Percentiles rank a stretch among this genome's conserved stretches.
These are phyloP conservation scores for Synergus itoensis DNA, from an alignment of 2,888 invertebrate species.

Conservation along the genomic window DNA sequence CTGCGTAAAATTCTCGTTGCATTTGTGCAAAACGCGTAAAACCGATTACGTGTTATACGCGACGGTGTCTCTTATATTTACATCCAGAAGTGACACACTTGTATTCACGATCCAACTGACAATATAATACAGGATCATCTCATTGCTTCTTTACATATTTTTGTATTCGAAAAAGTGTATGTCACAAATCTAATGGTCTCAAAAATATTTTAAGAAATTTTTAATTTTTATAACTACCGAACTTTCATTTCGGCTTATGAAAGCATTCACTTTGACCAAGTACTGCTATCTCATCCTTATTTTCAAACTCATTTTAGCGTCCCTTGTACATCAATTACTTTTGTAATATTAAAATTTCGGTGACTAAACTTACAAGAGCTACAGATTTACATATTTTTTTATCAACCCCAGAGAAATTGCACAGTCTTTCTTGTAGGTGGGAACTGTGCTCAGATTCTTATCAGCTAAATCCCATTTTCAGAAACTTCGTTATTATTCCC, in stretches of 20 bases:
- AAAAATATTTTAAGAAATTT: too few relatives aligned
- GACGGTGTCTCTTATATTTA: conserved; percentile 33
- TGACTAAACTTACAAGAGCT: conserved; percentile 63
- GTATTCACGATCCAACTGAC: background rate
- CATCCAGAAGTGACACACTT: background rate
- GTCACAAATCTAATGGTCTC: background rate
- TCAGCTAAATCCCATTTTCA: conserved; percentile 8
- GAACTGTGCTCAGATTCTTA: background rate
- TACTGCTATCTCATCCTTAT: conserved; percentile 58
- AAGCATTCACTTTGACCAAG: background rate
- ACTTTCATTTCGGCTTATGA: background rate
- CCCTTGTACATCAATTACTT: conserved; percentile 59
- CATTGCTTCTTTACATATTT: background rate
- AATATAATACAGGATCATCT: background rate
- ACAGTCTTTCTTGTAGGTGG: background rate
- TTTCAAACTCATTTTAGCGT: conserved; percentile 51
- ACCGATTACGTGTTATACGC: conserved; percentile 45
- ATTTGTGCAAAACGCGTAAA: conserved; percentile 51
- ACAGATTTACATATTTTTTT: conserved; percentile 68
- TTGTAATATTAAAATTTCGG: conserved; percentile 71
- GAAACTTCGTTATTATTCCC: conserved; percentile 7
- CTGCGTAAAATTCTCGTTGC: conserved; percentile 51
- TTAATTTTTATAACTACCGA: background rate
- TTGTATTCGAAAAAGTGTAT: background rate
- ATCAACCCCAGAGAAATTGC: conserved; percentile 26